Conservation (phyloP, 1,140 invertebrate genomes). For the Oedothorax gibbosus region DNA sequence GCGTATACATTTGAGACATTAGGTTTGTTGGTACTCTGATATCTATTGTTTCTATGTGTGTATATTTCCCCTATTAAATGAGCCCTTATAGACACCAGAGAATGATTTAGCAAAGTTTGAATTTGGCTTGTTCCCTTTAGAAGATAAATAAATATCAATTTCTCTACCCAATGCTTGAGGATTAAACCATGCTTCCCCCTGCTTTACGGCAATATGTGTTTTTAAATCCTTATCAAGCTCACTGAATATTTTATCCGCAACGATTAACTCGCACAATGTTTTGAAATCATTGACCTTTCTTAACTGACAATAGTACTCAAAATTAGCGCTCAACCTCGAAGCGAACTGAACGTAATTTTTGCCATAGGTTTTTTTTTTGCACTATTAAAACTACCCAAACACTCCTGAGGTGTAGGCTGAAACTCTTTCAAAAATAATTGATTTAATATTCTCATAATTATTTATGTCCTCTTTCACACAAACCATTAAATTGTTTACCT, state of each 20-base stretch:
- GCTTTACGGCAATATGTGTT: constrained; percentile 10
- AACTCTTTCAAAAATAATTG: background rate
- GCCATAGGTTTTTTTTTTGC: no score
- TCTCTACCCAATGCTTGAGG: background rate
- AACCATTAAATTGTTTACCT: background rate
- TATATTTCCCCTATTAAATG: no score
- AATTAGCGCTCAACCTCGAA: background rate
- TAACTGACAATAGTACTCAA: constrained; percentile 25
- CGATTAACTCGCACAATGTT: constrained; percentile 12
- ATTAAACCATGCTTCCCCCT: background rate
- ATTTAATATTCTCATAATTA: background rate
- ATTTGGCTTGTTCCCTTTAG: no score
- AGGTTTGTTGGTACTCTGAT: no score
- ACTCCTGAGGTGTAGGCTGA: no score
- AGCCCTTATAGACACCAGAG: no score
- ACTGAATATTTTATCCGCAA: constrained; percentile 36
- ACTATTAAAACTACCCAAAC: no score
- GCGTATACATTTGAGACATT: no score
- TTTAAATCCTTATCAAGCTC: constrained; percentile 1
- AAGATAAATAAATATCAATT: background rate
- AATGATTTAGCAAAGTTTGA: no score
- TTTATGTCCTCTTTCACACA: background rate
- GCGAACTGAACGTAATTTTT: constrained; percentile 1
- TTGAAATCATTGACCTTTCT: constrained; percentile 22
- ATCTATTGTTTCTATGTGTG: no score